These are phyloP conservation scores for Luffia ferchaultella DNA, from an alignment of 2,888 invertebrate species.

Conservation along the genomic window DNA sequence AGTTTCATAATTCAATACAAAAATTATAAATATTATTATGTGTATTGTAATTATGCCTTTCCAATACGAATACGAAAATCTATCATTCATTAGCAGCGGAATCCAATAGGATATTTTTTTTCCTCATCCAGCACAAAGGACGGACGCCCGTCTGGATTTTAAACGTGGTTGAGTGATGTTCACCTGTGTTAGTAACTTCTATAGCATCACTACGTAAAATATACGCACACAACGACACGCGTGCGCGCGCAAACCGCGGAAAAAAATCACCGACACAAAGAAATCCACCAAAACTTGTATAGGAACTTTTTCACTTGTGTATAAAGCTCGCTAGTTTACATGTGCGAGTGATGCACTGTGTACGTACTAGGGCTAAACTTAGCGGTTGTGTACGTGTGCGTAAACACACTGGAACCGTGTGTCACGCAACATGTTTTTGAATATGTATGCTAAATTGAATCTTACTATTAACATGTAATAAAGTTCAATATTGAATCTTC, in stretches of 20 bases:
- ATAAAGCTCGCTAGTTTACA: constrained; percentile 31
- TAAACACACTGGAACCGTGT: constrained; percentile 28
- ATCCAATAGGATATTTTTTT: constrained; percentile 65
- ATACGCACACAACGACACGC: constrained; percentile 23
- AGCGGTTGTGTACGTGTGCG: constrained; percentile 33
- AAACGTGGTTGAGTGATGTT: no score
- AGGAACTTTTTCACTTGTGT: constrained; percentile 44
- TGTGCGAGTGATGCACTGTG: constrained; percentile 48
- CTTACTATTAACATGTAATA: neutral
- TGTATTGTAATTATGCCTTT: no score
- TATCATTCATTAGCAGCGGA: constrained; percentile 66
- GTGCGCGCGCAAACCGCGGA: constrained; percentile 28
- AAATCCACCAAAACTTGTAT: constrained; percentile 60
- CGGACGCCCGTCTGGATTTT: constrained; percentile 41
- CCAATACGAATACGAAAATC: constrained; percentile 30
- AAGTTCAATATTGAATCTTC: neutral
- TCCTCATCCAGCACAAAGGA: constrained; percentile 62
- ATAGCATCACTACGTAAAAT: no score
- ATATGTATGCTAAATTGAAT: no score
- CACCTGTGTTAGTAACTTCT: no score
- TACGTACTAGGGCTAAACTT: constrained; percentile 50
- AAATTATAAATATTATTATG: no score
- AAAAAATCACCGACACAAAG: constrained; percentile 67
- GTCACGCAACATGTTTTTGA: neutral
- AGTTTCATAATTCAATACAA: no score